A percentile compares a stretch with the other conserved stretches of the same genome.
Conservation (phyloP, 2,797 vertebrate species). For the Gobionotothen gibberifrons region DNA sequence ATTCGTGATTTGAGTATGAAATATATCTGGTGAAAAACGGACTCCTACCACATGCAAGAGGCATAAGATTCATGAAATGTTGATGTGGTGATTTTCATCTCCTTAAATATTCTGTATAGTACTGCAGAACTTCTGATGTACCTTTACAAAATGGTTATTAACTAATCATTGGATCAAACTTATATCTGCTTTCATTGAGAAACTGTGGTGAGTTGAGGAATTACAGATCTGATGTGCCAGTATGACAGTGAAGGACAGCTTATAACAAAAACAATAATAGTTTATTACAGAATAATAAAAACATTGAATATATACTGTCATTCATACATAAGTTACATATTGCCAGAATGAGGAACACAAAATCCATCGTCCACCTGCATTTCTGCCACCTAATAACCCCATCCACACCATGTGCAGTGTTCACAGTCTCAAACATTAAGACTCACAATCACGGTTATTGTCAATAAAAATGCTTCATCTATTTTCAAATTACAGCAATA, state of each 20-base stretch:
- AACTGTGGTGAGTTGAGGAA: conserved; percentile 21
- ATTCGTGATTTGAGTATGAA: conserved; percentile 53
- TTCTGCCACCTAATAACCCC: conserved; percentile 22
- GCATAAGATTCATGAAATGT: conserved; percentile 37
- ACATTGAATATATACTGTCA: conserved; percentile 32
- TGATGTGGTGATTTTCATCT: conserved; percentile 32
- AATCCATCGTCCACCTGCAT: conserved; percentile 8
- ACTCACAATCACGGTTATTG: conserved; percentile 25
- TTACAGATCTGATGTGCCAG: conserved; percentile 11
- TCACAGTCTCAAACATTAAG: conserved; percentile 30
- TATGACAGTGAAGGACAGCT: conserved; percentile 17
- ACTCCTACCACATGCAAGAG: conserved; percentile 35
- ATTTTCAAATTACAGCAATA: conserved; percentile 42
- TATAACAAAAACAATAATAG: conserved; percentile 19
- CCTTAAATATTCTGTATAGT: conserved; percentile 56
- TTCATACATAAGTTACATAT: too few species aligned
- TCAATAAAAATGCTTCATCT: conserved; percentile 25
- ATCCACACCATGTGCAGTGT: conserved; percentile 29
- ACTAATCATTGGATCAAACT: conserved; percentile 22
- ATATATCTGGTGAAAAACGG: conserved; percentile 50
- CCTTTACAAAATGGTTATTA: conserved; percentile 34
- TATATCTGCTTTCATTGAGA: conserved; percentile 33
- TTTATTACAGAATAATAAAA: conserved; percentile 33
- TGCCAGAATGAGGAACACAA: too few species aligned
- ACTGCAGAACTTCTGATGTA: conserved; percentile 42